phyloP scores from a whole-genome alignment of 2,888 invertebrate genomes.

The Brachynemurus nebulosus region DNA sequence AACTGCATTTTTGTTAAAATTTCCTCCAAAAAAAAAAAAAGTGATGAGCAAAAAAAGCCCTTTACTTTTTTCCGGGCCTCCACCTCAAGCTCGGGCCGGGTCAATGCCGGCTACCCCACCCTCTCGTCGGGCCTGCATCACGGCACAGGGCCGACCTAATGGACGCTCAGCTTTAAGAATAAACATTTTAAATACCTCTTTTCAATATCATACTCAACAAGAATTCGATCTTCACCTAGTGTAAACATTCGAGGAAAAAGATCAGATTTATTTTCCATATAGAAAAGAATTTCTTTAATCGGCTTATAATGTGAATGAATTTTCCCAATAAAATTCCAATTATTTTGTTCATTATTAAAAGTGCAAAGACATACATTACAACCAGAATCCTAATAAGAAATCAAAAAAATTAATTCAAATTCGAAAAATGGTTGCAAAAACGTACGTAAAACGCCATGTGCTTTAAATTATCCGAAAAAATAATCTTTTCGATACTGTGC shows the following conservation, averaged over 20 bases:
- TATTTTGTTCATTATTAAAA: no score
- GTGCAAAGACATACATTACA: constrained; percentile 38
- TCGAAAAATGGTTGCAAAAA: constrained; percentile 6
- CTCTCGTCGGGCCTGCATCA: no score
- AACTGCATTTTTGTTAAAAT: no score
- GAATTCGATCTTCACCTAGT: constrained; percentile 40
- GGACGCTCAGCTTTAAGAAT: no score
- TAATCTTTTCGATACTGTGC: constrained; percentile 35
- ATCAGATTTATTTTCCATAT: constrained; percentile 26
- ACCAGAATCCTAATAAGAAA: constrained; percentile 34
- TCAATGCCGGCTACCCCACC: no score
- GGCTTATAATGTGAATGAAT: constrained; percentile 44
- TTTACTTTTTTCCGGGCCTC: no score
- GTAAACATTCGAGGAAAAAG: constrained; percentile 38
- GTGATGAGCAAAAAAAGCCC: no score
- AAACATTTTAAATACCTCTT: background rate
- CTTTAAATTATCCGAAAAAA: constrained; percentile 37
- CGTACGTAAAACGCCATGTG: constrained; percentile 44
- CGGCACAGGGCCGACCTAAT: no score
- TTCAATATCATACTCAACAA: constrained; percentile 40
- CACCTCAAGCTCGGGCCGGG: no score
- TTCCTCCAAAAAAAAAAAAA: no score
- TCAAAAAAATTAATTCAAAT: no score
- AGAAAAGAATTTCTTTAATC: constrained; percentile 41
- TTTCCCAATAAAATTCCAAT: constrained; percentile 47